These are phyloP conservation scores for Sarcoramphus papa DNA, from an alignment of 2,797 vertebrate genomes.

Conservation along the genomic window DNA sequence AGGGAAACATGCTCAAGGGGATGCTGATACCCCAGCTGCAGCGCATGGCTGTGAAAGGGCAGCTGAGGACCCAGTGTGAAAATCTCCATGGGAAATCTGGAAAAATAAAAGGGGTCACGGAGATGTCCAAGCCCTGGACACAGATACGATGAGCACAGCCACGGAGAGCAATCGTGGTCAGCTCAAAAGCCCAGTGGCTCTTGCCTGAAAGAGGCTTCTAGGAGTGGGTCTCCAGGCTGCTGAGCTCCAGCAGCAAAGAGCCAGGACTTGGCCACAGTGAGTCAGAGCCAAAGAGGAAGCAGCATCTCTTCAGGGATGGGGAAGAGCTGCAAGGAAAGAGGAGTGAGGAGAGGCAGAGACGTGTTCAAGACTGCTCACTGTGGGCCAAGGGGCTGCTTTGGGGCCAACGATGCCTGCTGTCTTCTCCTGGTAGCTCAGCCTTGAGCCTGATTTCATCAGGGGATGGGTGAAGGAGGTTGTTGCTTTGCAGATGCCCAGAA, in stretches of 20 bases:
- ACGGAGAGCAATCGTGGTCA: not conserved
- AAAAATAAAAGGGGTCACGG: not conserved
- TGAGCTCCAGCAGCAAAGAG: not conserved
- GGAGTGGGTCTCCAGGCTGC: not conserved
- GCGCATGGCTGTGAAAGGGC: not conserved
- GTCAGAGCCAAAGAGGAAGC: not conserved
- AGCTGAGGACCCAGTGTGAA: not conserved
- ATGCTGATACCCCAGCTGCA: not conserved
- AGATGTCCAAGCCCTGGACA: not conserved
- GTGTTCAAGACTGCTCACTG: not conserved
- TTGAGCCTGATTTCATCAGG: not conserved
- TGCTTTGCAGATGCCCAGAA: not conserved
- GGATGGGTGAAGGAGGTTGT: not conserved
- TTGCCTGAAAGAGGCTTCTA: not conserved
- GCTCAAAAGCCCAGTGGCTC: not conserved
- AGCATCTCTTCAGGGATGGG: not conserved
- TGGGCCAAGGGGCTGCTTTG: not conserved
- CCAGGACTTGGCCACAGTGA: not conserved
- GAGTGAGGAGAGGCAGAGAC: not conserved
- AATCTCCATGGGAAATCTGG: not conserved
- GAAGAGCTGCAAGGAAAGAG: not conserved
- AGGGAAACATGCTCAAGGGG: not conserved
- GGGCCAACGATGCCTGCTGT: fast-evolving
- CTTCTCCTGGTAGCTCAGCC: not conserved
- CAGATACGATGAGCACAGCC: not conserved